Evolutionary conservation across 2,888 invertebrate species (phyloP).

Genomic region (Drosophila austrosaltans): DNA sequence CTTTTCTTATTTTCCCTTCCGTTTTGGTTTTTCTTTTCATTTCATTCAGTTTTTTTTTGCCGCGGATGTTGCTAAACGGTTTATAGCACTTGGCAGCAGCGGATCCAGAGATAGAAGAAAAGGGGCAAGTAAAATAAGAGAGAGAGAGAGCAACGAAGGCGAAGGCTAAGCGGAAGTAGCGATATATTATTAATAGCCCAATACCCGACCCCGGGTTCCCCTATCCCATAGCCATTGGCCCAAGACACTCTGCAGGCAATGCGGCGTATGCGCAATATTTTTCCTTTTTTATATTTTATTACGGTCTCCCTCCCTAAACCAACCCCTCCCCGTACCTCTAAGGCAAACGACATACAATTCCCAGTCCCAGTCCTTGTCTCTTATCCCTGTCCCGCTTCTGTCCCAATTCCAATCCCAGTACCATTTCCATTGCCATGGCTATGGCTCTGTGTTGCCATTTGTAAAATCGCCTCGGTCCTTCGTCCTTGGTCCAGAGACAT

Average conservation of each 20-base stretch:
- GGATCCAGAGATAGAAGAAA: slow-evolving; percentile 11
- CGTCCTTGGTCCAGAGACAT: slow-evolving; percentile 38
- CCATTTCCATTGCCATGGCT: slow-evolving; percentile 9
- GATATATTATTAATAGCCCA: slow-evolving; percentile 71
- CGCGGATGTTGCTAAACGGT: slow-evolving; percentile 75
- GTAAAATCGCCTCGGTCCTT: slow-evolving; percentile 29
- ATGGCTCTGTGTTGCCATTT: slow-evolving; percentile 22
- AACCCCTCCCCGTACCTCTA: slow-evolving; percentile 43
- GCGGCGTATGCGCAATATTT: slow-evolving; percentile 72
- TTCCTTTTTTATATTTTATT: slow-evolving; percentile 64
- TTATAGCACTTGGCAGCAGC: slow-evolving; percentile 68
- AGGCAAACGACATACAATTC: slow-evolving; percentile 47
- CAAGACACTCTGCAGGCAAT: slow-evolving; percentile 36
- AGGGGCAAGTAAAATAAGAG: neutral
- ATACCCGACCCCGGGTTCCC: slow-evolving; percentile 21
- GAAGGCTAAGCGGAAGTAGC: slow-evolving; percentile 27
- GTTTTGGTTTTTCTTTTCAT: neutral
- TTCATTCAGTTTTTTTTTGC: neutral
- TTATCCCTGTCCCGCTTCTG: neutral
- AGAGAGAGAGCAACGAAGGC: neutral
- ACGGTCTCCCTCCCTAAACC: slow-evolving; percentile 39
- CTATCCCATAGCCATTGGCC: neutral
- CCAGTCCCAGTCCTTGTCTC: slow-evolving; percentile 14
- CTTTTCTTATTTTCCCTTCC: slow-evolving; percentile 11
- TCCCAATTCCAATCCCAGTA: slow-evolving; percentile 1